Percentiles rank a stretch among this genome's conserved stretches.
These are phyloP conservation scores for Discoglossus pictus DNA, from an alignment of 2,797 vertebrate genomes.

Conservation along the genomic window DNA sequence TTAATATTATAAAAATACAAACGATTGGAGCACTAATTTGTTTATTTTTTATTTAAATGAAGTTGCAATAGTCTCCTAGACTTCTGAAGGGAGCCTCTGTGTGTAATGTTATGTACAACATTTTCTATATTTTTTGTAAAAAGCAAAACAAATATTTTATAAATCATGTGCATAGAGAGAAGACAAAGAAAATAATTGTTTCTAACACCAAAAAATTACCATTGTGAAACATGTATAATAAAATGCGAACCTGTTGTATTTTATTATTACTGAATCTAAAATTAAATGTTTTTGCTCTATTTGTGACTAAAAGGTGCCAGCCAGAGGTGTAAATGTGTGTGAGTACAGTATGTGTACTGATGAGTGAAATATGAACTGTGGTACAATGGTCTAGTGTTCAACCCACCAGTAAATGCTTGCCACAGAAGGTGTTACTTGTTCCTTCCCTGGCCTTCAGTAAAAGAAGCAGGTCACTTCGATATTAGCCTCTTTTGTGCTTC, in stretches of 20 bases:
- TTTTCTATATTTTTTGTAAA: slow-evolving; percentile 36
- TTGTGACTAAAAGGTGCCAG: slow-evolving; percentile 10
- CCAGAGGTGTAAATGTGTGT: not conserved
- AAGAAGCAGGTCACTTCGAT: no score
- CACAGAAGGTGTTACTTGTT: slow-evolving; percentile 23
- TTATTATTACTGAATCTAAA: slow-evolving; percentile 48
- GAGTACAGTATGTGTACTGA: not conserved
- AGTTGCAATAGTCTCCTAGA: slow-evolving; percentile 47
- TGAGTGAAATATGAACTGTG: not conserved
- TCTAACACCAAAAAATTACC: slow-evolving; percentile 24
- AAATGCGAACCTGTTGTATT: slow-evolving; percentile 54
- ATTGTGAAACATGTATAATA: slow-evolving; percentile 58
- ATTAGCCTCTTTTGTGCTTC: no score
- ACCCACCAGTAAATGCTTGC: slow-evolving; percentile 5
- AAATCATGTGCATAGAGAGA: slow-evolving; percentile 46
- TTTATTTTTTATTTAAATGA: slow-evolving; percentile 56
- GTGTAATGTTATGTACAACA: not conserved
- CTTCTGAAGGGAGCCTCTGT: slow-evolving; percentile 23
- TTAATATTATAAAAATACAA: slow-evolving; percentile 67
- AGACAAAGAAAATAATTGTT: slow-evolving; percentile 42
- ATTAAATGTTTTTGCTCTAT: slow-evolving; percentile 47
- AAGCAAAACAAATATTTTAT: slow-evolving; percentile 39
- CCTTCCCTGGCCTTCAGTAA: slow-evolving; percentile 12
- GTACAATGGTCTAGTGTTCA: slow-evolving; percentile 21
- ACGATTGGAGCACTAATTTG: slow-evolving; percentile 61